Percentiles rank a stretch among this genome's conserved stretches.
These are phyloP conservation scores for Cyprinella venusta DNA, from an alignment of 2,797 vertebrate genomes.

Conservation along the genomic window DNA sequence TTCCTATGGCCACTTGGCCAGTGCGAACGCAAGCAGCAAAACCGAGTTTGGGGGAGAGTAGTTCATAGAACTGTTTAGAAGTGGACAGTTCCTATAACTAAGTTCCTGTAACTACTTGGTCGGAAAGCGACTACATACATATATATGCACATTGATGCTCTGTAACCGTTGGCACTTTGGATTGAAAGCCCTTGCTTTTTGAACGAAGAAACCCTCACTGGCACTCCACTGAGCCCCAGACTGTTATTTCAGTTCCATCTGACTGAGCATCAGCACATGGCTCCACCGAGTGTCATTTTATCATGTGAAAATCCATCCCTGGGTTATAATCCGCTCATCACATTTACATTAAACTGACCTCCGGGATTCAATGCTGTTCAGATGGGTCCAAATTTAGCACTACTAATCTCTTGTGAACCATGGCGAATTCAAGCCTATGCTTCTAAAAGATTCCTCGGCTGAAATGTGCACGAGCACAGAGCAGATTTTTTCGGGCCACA, in stretches of 20 bases:
- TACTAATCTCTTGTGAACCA: slow-evolving; percentile 50
- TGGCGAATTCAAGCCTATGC: slow-evolving; percentile 38
- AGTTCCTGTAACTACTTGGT: no score
- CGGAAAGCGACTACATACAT: no score
- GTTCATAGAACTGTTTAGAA: no score
- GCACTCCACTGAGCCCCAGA: slow-evolving; percentile 1
- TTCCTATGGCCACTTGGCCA: no score
- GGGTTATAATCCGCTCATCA: slow-evolving; percentile 42
- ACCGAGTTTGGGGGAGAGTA: no score
- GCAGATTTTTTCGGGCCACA: slow-evolving; percentile 25
- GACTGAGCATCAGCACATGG: slow-evolving; percentile 25
- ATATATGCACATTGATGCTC: neutral
- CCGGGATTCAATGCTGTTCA: slow-evolving; percentile 29
- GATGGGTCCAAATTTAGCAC: slow-evolving; percentile 52
- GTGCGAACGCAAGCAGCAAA: no score
- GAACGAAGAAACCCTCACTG: neutral
- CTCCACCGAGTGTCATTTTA: slow-evolving; percentile 23
- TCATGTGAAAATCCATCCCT: slow-evolving; percentile 46
- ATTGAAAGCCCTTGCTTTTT: neutral
- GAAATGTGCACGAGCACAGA: slow-evolving; percentile 31
- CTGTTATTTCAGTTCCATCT: slow-evolving; percentile 30
- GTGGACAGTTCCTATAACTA: no score
- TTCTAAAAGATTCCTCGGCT: slow-evolving; percentile 28
- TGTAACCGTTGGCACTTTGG: neutral
- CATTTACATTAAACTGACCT: slow-evolving; percentile 51